Evolutionary conservation across 2,797 vertebrate genomes (phyloP).

Genomic region (Macroramphosus scolopax): DNA sequence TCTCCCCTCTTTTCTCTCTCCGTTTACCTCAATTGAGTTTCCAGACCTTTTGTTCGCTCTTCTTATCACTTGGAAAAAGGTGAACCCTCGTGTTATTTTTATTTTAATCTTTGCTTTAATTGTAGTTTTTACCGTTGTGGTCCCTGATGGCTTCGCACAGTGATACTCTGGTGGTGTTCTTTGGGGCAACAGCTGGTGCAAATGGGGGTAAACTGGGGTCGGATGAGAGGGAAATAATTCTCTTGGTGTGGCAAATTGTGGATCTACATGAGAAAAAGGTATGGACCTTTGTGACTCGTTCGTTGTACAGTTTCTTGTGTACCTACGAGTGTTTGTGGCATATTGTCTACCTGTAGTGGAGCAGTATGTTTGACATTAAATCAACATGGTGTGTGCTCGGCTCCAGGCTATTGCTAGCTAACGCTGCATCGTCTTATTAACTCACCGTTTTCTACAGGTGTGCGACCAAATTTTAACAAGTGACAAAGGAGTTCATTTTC

Average conservation of each 20-base stretch:
- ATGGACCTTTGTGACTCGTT: slow-evolving; percentile 77
- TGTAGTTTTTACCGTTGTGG: slow-evolving; percentile 92
- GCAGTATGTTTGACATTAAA: slow-evolving; percentile 66
- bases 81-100: slow-evolving; percentile 84
- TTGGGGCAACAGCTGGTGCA: slow-evolving; percentile 98
- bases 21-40: slow-evolving; percentile 80
- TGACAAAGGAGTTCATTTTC: slow-evolving; percentile 8
- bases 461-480: slow-evolving; percentile 25
- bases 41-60: slow-evolving; percentile 82
- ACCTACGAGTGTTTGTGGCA: slow-evolving; percentile 55
- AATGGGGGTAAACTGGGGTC: slow-evolving; percentile 98
- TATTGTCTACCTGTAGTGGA: slow-evolving; percentile 51
- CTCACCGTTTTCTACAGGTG: slow-evolving; percentile 64
- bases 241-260: slow-evolving; percentile 99
- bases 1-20: slow-evolving; percentile 64
- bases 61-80: slow-evolving; percentile 87
- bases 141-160: slow-evolving; percentile 93
- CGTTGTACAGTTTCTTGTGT: slow-evolving; percentile 72
- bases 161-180: slow-evolving; percentile 97
- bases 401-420: slow-evolving; percentile 30
- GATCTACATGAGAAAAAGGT: slow-evolving; percentile 97
- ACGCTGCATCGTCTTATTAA: slow-evolving; percentile 27
- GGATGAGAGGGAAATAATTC: slow-evolving; percentile 99
- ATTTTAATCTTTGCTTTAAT: slow-evolving; percentile 90
- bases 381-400: slow-evolving; percentile 70